Evolutionary conservation across 2,797 vertebrate species (phyloP), one percentile per base, ranked within the genome.

Genomic region (Macropus fuliginosus): DNA sequence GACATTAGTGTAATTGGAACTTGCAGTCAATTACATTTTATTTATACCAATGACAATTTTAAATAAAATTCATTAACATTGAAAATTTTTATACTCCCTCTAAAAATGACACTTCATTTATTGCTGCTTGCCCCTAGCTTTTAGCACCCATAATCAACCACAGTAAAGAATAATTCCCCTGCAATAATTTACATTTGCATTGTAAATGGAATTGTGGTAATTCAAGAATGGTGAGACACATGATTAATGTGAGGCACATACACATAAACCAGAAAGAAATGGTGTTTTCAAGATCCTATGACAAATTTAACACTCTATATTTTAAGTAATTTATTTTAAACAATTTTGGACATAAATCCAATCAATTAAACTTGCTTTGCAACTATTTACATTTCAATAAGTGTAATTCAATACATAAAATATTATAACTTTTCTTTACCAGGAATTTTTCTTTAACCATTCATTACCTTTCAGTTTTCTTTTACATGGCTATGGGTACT

Each of bases 131-230:
- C 8, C 4, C 87, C 50, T 95, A 91, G 54, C 50, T 91, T 52
- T 62, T 40, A 55, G 46, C 92, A 52, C 87, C 91, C 54, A 24
- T 89, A 18, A 91, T 91, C 21, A 56, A 34, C 34, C 91, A 55
- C n/a, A 52, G 40, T 50, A 87, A 92, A 40, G 97, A 96, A 94
- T 81, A 91, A 91, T 91, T 96, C 95, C 34, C 74, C 55, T 54
- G 54, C 91, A 94, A 95, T 90, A 91, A 94, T 95, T 29, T 81
- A 91, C 34, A 0, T 90, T 97, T 95, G 4, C 13, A 94, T 93
- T 94, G 94, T 95, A 94, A 94, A 81, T 57, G 8, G 52, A 89
- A 96, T 29, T 55, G 5, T 91, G 92, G 56, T 24, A 66, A 89
- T 91, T 56, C 4, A 81, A 89, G 59, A 92, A 16, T 31, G 91